Evolutionary conservation across 2,797 vertebrate species (phyloP).

Genomic region (Arctocebus calabarensis): DNA sequence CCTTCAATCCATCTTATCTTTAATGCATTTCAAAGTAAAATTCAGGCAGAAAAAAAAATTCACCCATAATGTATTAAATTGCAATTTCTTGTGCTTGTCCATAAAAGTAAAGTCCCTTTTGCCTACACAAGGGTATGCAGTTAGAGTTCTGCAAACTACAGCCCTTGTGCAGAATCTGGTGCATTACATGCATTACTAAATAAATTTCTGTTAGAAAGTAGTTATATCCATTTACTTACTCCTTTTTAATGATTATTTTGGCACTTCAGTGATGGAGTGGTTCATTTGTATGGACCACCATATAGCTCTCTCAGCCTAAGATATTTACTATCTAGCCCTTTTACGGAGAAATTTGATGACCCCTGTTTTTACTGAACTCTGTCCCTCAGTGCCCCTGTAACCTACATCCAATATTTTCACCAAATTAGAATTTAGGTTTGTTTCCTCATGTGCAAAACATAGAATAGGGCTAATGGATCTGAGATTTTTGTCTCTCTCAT

Average conservation of each 20-base stretch:
- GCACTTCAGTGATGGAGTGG: neutral
- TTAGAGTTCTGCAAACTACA: neutral
- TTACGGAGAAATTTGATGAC: neutral
- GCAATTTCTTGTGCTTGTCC: neutral
- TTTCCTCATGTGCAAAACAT: constrained; percentile 5
- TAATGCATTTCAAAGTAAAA: neutral
- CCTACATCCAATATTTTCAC: neutral
- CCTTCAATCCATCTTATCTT: neutral
- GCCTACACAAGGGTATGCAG: neutral
- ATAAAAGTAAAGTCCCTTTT: neutral
- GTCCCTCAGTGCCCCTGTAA: neutral
- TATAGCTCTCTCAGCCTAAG: neutral
- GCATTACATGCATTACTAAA: neutral
- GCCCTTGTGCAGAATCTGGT: neutral
- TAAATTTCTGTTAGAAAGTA: neutral
- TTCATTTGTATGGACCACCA: neutral
- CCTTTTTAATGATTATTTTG: neutral
- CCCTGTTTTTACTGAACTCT: neutral
- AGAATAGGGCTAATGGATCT: neutral
- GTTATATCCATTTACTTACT: neutral
- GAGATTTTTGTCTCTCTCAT: neutral
- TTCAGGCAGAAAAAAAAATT: constrained; percentile 14
- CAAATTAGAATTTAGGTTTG: constrained; percentile 4
- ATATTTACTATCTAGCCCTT: neutral
- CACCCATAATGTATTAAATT: neutral